Conservation (phyloP, 1,140 invertebrate genomes). For the Papilio dardanus region DNA sequence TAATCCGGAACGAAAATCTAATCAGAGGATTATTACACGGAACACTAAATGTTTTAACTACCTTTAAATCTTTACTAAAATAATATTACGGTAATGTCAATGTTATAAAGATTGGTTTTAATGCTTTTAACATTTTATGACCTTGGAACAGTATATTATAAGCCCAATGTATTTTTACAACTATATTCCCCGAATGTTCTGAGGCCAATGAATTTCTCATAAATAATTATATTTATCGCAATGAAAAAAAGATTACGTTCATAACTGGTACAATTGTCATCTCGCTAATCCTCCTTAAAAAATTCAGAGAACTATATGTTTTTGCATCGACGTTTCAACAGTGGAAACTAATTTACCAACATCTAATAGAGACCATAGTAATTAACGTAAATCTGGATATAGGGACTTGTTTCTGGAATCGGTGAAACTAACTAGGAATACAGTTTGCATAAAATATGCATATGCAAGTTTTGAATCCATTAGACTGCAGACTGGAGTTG, state of each 20-base stretch:
- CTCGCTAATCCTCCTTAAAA: too few species aligned
- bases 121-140: constrained; percentile 25
- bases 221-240: too few species aligned
- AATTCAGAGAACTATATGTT: too few species aligned
- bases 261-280: too few species aligned
- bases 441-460: constrained; percentile 15
- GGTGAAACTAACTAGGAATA: background rate
- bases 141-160: too few species aligned
- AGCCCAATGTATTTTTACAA: too few species aligned
- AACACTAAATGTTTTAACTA: constrained; percentile 7
- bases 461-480: constrained; percentile 2
- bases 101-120: too few species aligned
- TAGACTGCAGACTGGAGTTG: background rate
- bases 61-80: background rate
- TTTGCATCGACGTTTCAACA: too few species aligned
- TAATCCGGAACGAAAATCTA: constrained; percentile 18
- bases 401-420: background rate
- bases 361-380: background rate
- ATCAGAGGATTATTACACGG: constrained; percentile 8
- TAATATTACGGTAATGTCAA: too few species aligned
- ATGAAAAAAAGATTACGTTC: too few species aligned
- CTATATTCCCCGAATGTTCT: too few species aligned
- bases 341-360: background rate
- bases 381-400: background rate
- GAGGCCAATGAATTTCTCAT: too few species aligned